Base-by-base conservation (phyloP, 2,888 invertebrate species). In the Pherbina coryleti region DNA sequence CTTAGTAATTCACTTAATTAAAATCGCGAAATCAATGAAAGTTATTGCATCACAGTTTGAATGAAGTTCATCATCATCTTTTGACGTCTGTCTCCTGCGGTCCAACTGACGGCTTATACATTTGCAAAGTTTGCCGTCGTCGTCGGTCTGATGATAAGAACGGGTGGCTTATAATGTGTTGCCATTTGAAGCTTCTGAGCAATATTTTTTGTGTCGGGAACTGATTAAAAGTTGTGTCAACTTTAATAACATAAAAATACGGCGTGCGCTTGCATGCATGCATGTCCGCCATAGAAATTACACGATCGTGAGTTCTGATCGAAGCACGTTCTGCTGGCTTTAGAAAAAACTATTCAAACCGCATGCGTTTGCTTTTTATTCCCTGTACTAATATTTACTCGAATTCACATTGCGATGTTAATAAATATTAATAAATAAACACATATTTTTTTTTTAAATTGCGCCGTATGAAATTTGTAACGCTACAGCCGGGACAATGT, bases 251-350 rank as follows among this genome's bases (percentile, higher is more conserved):
- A n/a, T 66, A 19, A 31, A 66, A n/a, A 19, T 66, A 11, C 14
- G 37, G 19, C 64, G 37, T 31, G 11, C 17, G 4, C 25, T 31
- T n/a, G 31, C 34, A 64, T 19, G 22, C n/a, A 22, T 55, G 31
- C 64, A 28, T 64, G n/a, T 14, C 28, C 4, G 25, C n/a, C 25
- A 31, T 66, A 55, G 28, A 66, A 66, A 37, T 55, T 66, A 28
- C 64, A 66, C 37, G 64, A 66, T 66, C 64, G 64, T 34, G 17
- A 28, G 34, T 37, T n/a, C 31, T 66, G 64, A 66, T 66, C 64
- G 34, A 34, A 17, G 19, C 64, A 66, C 64, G 64, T 66, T 66
- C 34, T 19, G 64, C 44, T 44, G 44, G 44, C 31, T 31, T n/a
- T 37, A 66, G 31, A 1, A 28, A 28, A 66, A 66, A 37, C 31